Base-by-base conservation (phyloP, 2,797 vertebrate genomes). In the Linurgus olivaceus region DNA sequence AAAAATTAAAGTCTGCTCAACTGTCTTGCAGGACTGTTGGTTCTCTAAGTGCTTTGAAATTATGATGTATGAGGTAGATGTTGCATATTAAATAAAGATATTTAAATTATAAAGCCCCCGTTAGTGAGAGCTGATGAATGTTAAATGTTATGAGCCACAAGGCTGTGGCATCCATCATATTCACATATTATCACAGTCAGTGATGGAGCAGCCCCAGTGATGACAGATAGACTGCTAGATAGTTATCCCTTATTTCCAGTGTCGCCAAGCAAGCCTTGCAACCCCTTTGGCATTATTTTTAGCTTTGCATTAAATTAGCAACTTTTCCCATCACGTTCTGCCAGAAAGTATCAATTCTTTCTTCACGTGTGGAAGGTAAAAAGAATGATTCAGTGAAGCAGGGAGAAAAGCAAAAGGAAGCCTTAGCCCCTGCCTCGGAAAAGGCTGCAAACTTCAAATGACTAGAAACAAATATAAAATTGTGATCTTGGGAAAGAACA, bases 31-130 rank as follows among this genome's bases (percentile, higher is more conserved):
- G 96, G 96, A 98, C 96, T 97, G 95, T 98, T 99, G 98, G 98
- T 98, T 99, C 98, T 98, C 98, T 99, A 99, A 99, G 99, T 99
- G 99, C 98, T 99, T 99, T 99, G 98, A 98, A 99, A 99, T 99
- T 98, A 99, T 99, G 99, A 99, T 98, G 98, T 98, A 99, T 98
- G 98, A 97, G 98, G 97, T 98, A 97, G 98, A 98, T 97, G 98
- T 98, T 97, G 98, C 98, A 98, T 98, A 98, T 98, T 98, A 98
- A 98, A 98, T 98, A 98, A 98, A 97, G 98, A 98, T 98, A 99
- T 99, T 99, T 99, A 98, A 98, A 98, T 98, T 98, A 98, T 98
- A 98, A 98, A 99, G 96, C 96, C 97, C 96, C 86, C 97, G 97
- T 98, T 98, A 98, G 96, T 84, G 97, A 98, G 97, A 98, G 98